Evolutionary conservation across 2,797 vertebrate genomes (phyloP).

Genomic region (Craterocephalus amniculus): DNA sequence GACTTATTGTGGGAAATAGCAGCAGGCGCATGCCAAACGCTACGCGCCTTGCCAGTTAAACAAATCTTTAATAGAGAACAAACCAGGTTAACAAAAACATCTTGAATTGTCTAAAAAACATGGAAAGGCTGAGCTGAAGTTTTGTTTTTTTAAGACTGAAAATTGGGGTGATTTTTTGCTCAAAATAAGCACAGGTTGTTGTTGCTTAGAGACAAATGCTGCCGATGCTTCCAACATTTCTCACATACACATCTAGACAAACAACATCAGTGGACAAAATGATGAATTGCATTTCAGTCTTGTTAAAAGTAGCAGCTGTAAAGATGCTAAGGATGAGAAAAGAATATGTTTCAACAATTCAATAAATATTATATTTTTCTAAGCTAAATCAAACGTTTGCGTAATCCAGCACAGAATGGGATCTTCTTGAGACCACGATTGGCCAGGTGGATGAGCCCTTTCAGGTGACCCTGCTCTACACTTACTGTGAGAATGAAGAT

Average conservation of each 20-base stretch:
- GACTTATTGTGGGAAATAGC: neutral
- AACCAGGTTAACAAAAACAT: neutral
- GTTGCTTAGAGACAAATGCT: conserved; percentile 12
- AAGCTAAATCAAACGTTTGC: conserved; percentile 4
- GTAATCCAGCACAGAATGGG: conserved; percentile 80
- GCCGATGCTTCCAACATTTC: neutral
- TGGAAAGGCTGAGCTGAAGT: neutral
- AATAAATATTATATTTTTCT: neutral
- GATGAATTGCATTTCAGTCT: neutral
- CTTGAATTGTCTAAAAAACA: neutral
- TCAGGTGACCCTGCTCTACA: conserved; percentile 85
- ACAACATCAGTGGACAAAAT: neutral
- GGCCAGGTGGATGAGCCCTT: conserved; percentile 84
- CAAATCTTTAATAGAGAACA: neutral
- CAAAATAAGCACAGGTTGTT: neutral
- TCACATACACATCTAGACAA: neutral
- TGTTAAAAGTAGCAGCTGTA: neutral
- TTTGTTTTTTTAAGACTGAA: neutral
- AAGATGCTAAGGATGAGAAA: neutral
- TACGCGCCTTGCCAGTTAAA: neutral
- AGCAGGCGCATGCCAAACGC: neutral
- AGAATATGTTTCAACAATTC: neutral
- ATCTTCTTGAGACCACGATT: conserved; percentile 80
- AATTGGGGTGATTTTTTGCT: neutral
- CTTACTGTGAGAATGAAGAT: conserved; percentile 71